These are phyloP conservation scores for Falco concolor DNA, from an alignment of 2,797 vertebrate genomes.

Conservation along the genomic window DNA sequence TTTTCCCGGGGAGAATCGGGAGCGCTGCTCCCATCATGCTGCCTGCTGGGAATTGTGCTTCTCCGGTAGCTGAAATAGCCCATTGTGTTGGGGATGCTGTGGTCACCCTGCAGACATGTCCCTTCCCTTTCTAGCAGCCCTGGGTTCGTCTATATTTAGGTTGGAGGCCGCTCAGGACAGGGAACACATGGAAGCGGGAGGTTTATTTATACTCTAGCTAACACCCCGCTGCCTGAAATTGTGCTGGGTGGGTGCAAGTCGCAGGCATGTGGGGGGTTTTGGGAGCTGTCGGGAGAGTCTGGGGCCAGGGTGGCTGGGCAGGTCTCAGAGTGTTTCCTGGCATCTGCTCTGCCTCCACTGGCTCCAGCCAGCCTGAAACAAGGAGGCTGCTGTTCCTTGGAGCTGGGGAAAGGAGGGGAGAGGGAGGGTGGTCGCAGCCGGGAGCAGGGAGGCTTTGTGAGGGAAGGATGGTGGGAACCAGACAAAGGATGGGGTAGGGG, in stretches of 20 bases:
- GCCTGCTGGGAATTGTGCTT: not conserved
- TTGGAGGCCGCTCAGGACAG: accelerated
- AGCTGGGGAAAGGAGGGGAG: not conserved
- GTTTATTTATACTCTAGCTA: not conserved
- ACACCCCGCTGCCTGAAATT: not conserved
- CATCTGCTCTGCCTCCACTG: not conserved
- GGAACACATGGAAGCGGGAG: not conserved
- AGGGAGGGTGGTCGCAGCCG: not conserved
- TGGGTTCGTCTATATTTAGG: not conserved
- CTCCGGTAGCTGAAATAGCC: not conserved
- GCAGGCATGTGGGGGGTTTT: accelerated
- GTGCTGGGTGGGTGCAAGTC: not conserved
- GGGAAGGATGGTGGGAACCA: not conserved
- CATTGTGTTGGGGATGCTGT: accelerated
- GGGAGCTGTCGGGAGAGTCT: not conserved
- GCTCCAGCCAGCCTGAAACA: not conserved
- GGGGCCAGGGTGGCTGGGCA: not conserved
- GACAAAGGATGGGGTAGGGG: not conserved
- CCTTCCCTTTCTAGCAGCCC: not conserved
- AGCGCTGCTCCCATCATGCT: accelerated
- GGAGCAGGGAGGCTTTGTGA: not conserved
- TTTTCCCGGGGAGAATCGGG: accelerated
- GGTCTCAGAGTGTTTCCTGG: not conserved
- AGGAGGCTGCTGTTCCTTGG: not conserved
- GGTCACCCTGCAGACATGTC: not conserved